Conservation (phyloP, 2,797 vertebrate species). For the Microchirus variegatus region DNA sequence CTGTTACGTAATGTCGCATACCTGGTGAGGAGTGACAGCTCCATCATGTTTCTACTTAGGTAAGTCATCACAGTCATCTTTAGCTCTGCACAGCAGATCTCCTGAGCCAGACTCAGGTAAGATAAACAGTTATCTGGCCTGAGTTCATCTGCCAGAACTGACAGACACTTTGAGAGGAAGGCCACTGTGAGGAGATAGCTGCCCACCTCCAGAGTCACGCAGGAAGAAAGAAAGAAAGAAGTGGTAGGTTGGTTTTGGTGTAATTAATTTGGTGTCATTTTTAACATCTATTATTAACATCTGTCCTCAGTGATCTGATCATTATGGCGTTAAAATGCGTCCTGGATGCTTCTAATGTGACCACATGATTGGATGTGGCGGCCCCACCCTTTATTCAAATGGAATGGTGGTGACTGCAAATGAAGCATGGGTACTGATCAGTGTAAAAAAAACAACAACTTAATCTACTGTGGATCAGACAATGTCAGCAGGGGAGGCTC, state of each 20-base stretch:
- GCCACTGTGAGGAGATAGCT: conserved; percentile 77
- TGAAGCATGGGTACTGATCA: no score
- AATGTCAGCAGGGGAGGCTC: no score
- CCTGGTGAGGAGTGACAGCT: conserved; percentile 70
- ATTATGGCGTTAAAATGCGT: no score
- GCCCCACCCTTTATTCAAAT: no score
- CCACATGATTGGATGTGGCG: no score
- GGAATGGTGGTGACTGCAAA: no score
- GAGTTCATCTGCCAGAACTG: conserved; percentile 59
- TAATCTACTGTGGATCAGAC: no score
- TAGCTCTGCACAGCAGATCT: conserved; percentile 77
- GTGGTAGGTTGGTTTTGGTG: not conserved
- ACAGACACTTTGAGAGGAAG: conserved; percentile 77
- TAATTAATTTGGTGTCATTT: no score
- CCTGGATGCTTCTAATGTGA: no score
- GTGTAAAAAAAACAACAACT: no score
- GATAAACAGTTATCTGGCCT: conserved; percentile 71
- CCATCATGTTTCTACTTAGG: conserved; percentile 80
- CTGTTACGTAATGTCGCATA: not conserved
- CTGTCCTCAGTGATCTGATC: no score
- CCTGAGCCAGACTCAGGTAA: conserved; percentile 76
- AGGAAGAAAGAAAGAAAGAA: not conserved
- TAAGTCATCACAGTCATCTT: conserved; percentile 70
- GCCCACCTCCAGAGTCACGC: conserved; percentile 56
- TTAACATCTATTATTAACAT: no score